These are phyloP conservation scores for Nudaria mundana DNA, from an alignment of 2,888 invertebrate species.

Conservation along the genomic window DNA sequence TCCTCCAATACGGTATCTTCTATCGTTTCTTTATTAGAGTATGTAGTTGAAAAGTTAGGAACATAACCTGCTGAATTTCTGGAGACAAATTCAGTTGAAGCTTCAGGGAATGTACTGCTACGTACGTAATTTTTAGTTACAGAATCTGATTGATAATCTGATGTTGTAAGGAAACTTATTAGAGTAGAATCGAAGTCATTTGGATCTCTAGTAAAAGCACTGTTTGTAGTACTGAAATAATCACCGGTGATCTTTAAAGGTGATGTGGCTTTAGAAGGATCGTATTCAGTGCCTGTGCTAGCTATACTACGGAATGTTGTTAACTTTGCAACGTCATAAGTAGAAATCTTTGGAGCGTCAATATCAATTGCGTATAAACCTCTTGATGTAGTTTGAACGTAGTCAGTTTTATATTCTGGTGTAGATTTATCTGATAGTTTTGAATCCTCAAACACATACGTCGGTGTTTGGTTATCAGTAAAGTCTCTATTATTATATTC, in stretches of 20 bases:
- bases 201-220: conserved; percentile 14
- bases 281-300: conserved; percentile 17
- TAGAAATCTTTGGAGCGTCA: conserved; percentile 22
- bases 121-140: conserved; percentile 14
- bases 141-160: conserved; percentile 21
- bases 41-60: conserved; percentile 21
- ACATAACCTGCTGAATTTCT: conserved; percentile 22
- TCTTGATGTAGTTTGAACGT: conserved; percentile 10
- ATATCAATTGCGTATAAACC: conserved; percentile 16
- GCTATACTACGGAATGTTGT: conserved; percentile 23
- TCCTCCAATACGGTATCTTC: conserved; percentile 18
- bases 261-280: conserved; percentile 20
- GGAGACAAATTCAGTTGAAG: conserved; percentile 23
- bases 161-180: conserved; percentile 19
- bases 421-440: conserved; percentile 22
- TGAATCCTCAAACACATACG: conserved; percentile 30
- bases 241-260: conserved; percentile 17
- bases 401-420: conserved; percentile 17
- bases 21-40: conserved; percentile 19
- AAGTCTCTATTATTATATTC: conserved; percentile 57
- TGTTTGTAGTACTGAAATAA: conserved; percentile 15
- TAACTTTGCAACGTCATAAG: conserved; percentile 27
- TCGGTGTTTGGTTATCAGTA: conserved; percentile 42
- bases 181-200: conserved; percentile 20
- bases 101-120: conserved; percentile 19